These are phyloP conservation scores for Pasiphila rectangulata DNA, from an alignment of 2,888 invertebrate species.

Conservation along the genomic window DNA sequence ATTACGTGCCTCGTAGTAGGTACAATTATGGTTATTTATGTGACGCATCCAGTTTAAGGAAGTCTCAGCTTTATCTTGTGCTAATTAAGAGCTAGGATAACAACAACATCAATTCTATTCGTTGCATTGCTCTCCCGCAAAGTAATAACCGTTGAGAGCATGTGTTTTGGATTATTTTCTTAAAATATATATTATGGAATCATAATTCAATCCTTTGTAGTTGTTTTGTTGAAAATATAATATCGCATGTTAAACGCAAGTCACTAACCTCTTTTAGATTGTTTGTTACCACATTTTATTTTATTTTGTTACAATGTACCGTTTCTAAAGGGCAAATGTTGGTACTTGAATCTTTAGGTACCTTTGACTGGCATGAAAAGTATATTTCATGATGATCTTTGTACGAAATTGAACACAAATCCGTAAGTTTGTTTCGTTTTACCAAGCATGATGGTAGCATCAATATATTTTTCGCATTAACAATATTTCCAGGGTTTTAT, in stretches of 20 bases:
- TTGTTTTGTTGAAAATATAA: background rate
- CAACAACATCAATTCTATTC: slow-evolving; percentile 26
- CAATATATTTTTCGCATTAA: slow-evolving; percentile 1
- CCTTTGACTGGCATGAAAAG: no score
- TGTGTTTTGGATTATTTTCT: slow-evolving; percentile 25
- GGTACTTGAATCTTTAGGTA: background rate
- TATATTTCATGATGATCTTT: no score
- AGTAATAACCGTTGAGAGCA: slow-evolving; percentile 49
- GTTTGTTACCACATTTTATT: no score
- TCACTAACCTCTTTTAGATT: background rate
- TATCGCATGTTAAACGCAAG: background rate
- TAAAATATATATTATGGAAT: slow-evolving; percentile 16
- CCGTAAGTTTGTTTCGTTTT: no score
- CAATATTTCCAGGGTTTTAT: slow-evolving; percentile 18
- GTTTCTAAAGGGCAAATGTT: no score
- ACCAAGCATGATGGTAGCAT: no score
- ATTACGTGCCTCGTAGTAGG: slow-evolving; percentile 40
- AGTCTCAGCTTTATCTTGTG: slow-evolving; percentile 19
- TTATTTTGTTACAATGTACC: no score
- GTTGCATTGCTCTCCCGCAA: slow-evolving; percentile 62
- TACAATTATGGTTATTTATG: slow-evolving; percentile 50
- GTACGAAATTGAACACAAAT: no score
- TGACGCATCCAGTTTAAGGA: slow-evolving; percentile 43
- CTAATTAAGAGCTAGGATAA: slow-evolving; percentile 36
- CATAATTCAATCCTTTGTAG: slow-evolving; percentile 1